A percentile compares a stretch with the other conserved stretches of the same genome.
Evolutionary conservation across 2,888 invertebrate genomes (phyloP).

Genomic region (Drosophila peninsularis): DNA sequence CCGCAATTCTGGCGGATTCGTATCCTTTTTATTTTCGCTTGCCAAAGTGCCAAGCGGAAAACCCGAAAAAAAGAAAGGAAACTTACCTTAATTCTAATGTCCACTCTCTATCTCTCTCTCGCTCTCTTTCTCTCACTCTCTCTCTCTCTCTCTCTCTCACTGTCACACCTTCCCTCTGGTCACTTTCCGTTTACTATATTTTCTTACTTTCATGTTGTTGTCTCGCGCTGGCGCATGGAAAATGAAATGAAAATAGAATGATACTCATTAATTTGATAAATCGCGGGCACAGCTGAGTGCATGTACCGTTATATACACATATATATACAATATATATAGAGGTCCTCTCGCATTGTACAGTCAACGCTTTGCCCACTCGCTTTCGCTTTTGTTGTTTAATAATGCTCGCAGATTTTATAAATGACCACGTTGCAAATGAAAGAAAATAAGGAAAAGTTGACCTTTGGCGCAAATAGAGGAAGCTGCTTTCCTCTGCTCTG

Average conservation of each 20-base stretch:
- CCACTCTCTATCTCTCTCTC: slow-evolving; percentile 13
- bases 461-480: slow-evolving; percentile 72
- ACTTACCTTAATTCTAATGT: slow-evolving; percentile 67
- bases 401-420: slow-evolving; percentile 79
- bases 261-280: slow-evolving; percentile 84
- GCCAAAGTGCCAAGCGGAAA: slow-evolving; percentile 11
- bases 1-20: slow-evolving; percentile 18
- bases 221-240: slow-evolving; percentile 66
- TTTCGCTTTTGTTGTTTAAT: slow-evolving; percentile 68
- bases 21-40: slow-evolving; percentile 53
- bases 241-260: slow-evolving; percentile 82
- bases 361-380: slow-evolving; percentile 29
- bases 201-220: slow-evolving; percentile 25
- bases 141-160: slow-evolving; percentile 1
- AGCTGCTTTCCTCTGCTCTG: slow-evolving; percentile 2
- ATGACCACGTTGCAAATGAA: slow-evolving; percentile 75
- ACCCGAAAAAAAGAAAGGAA: slow-evolving; percentile 12
- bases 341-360: slow-evolving; percentile 42
- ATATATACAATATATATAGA: slow-evolving; percentile 14
- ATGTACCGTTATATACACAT: slow-evolving; percentile 23
- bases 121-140: slow-evolving; percentile 3
- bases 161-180: slow-evolving; percentile 17
- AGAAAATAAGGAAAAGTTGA: slow-evolving; percentile 59
- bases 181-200: slow-evolving; percentile 42
- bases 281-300: slow-evolving; percentile 67